Conservation (phyloP, 2,888 invertebrate genomes). For the Drosophila hawaiiensis region DNA sequence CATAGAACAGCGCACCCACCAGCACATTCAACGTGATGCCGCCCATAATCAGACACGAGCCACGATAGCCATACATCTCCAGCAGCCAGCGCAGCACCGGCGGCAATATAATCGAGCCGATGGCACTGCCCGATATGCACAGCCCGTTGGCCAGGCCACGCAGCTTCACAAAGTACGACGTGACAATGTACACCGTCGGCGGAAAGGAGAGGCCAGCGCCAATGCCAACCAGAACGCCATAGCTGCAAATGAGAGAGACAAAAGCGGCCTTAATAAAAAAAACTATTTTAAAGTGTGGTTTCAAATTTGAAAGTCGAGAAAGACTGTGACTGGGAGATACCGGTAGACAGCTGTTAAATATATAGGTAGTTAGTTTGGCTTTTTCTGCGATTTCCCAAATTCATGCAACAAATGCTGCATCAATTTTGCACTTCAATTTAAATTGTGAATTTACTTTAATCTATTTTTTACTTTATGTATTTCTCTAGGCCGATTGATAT, state of each 20-base stretch:
- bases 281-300: rapidly evolving
- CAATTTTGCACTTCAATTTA: background rate
- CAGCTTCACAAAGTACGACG: slow-evolving; percentile 92
- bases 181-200: slow-evolving; percentile 95
- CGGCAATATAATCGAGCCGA: slow-evolving; percentile 94
- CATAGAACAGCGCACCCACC: slow-evolving; percentile 93
- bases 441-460: background rate
- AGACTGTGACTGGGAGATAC: background rate
- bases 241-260: slow-evolving; percentile 86
- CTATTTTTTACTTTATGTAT: background rate
- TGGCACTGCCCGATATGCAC: slow-evolving; percentile 94
- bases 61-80: slow-evolving; percentile 89
- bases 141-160: slow-evolving; percentile 94
- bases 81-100: slow-evolving; percentile 90
- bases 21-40: slow-evolving; percentile 93
- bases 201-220: slow-evolving; percentile 95
- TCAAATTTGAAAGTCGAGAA: background rate
- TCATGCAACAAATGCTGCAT: background rate
- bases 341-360: background rate
- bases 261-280: background rate
- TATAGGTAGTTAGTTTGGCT: background rate
- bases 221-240: slow-evolving; percentile 92
- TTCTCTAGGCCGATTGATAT: background rate
- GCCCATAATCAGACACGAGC: slow-evolving; percentile 92
- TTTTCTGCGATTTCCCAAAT: background rate